Percentiles rank a stretch among this genome's conserved stretches.
These are phyloP conservation scores for Petrocephalus zakoni DNA, from an alignment of 2,113 vertebrate species.

Conservation along the genomic window DNA sequence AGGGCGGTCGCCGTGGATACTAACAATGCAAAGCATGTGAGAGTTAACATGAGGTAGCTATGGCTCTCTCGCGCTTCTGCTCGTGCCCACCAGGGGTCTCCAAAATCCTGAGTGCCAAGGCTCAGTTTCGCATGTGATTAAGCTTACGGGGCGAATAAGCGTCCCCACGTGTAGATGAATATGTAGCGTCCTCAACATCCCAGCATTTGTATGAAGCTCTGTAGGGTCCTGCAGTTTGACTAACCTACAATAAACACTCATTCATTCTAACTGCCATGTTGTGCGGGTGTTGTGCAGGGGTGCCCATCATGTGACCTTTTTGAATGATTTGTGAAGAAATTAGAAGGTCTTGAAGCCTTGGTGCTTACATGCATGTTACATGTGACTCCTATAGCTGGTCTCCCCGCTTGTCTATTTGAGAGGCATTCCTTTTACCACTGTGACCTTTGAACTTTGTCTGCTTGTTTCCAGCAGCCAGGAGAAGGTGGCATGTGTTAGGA, in stretches of 20 bases:
- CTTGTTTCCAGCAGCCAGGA: conserved; percentile 74
- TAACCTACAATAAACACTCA: neutral
- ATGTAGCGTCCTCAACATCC: no score
- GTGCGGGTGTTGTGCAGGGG: neutral
- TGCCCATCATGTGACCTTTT: neutral
- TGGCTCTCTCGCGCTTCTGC: conserved; percentile 34
- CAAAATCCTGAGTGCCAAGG: neutral
- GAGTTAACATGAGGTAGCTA: conserved; percentile 77
- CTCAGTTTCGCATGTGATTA: neutral
- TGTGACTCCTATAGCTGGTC: neutral
- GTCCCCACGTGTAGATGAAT: neutral
- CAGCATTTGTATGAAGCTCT: neutral
- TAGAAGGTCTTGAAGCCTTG: neutral
- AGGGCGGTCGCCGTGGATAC: conserved; percentile 78
- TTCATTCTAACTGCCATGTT: neutral
- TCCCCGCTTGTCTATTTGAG: neutral
- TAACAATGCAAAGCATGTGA: conserved; percentile 75
- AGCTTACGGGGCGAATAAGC: neutral
- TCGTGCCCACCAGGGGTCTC: neutral
- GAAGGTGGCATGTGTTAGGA: conserved; percentile 78
- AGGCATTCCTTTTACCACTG: neutral
- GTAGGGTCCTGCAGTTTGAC: neutral
- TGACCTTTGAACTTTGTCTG: conserved; percentile 1
- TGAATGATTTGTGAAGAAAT: neutral
- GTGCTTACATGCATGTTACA: neutral